These are phyloP conservation scores for Falco naumanni DNA, from an alignment of 2,797 vertebrate genomes.

Conservation along the genomic window DNA sequence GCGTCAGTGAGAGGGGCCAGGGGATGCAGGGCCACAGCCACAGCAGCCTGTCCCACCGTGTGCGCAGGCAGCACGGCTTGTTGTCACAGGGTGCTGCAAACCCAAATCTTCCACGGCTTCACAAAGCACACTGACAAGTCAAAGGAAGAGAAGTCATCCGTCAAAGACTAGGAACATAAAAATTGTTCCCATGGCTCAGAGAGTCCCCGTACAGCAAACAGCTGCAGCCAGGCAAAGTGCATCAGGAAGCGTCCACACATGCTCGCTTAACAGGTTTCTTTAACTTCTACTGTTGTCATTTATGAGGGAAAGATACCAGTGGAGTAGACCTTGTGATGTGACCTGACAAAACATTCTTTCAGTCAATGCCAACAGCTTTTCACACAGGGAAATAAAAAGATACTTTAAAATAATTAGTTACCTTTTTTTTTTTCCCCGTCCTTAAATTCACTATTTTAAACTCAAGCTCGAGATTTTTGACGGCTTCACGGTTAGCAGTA, in stretches of 20 bases:
- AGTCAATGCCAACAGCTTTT: background rate
- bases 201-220: background rate
- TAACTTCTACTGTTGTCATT: background rate
- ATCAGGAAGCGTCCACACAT: rapidly evolving
- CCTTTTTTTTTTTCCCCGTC: rapidly evolving
- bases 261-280: background rate
- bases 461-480: background rate
- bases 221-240: background rate
- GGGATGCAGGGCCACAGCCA: background rate
- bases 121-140: background rate
- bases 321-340: background rate
- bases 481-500: background rate
- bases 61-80: background rate
- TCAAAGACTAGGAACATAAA: background rate
- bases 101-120: background rate
- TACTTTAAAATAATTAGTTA: background rate
- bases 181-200: background rate
- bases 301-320: background rate
- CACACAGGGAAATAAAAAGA: background rate
- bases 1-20: background rate
- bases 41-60: background rate
- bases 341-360: rapidly evolving
- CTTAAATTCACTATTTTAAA: background rate
- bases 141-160: background rate
- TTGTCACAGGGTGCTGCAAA: background rate